Base-by-base conservation (phyloP, 2,888 invertebrate species). In the Spisula solida region DNA sequence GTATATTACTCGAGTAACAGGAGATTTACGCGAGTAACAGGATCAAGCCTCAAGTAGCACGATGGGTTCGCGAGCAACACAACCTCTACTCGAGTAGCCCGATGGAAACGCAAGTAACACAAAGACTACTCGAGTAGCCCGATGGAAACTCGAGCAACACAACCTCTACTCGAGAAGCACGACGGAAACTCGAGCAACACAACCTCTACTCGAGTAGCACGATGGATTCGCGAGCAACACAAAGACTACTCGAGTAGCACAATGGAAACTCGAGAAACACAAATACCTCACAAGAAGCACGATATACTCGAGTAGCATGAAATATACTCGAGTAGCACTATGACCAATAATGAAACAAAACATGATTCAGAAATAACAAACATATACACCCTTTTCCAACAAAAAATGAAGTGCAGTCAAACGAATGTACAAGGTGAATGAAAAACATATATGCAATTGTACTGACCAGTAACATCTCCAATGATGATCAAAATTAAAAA, bases 381-480 rank as follows among this genome's bases (percentile, higher is more conserved):
- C 25, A 60, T n/a, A 60, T 60, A 60, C 60, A 66, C 60, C 60
- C 60, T 66, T 66, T 66, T 66, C 60, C 60, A 66, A 66, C 60
- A 66, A 66, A 56, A 56, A 25, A 66, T 66, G 12, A 66, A 25
- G 60, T 66, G 60, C 60, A 66, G 25, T 66, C 60, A 66, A 75
- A 75, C 75, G 31, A 75, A 34, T 31, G 1, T 75, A 34, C 34
- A 18, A 16, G 25, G 18, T 75, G 75, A 75, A 75, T 75, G 34
- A 31, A 31, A 70, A 70, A 70, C 5, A 34, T 18, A 34, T 34
- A 31, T 34, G 75, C 75, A 75, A 31, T 31, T 75, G 31, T 75
- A 75, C 75, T 75, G 75, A 75, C 75, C 75, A 75, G 16, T 34
- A 75, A 75, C 75, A 75, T 34, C 60, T 66, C 60, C 75, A 34